Base-by-base conservation (phyloP, 30 jellyfish, hydroid and myxozoan genomes). In the Morbakka virulenta region DNA sequence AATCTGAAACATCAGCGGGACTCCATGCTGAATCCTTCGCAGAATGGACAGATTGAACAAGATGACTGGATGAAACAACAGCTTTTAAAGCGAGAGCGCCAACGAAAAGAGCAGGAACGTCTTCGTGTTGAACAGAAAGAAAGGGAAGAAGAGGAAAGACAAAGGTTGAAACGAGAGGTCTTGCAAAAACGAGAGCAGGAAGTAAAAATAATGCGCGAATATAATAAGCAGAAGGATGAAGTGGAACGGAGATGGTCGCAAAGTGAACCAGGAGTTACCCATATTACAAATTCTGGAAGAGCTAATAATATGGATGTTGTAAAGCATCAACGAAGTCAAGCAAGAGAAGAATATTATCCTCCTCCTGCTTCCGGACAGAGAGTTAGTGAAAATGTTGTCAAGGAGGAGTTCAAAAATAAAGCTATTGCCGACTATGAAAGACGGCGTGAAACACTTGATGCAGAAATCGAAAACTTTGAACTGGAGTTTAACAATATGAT, bases 41-140 rank as follows among this genome's bases (percentile, higher is more conserved):
- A 41, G 17, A 41, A 41, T 41, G 57, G 57, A 24, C 23, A 3
- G 6, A 4, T 32, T 4, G 84, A 72, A 2, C 87, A 81, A 49
- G 93, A 77, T 41, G 89, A 78, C 2, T 89, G 95, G 91, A 25
- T 89, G 47, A 70, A 84, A 0, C 70, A 84, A 77, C 97, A 89
- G 53, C 72, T 84, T 35, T 64, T 68, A 28, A 62, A 79, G 47
- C 95, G 83, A 52, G 97, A 89, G 36, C 85, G 89, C 34, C 24
- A 62, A 3, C 74, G 95, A 28, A 68, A 69, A 3, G 92, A 89
- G 41, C 95, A 81, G 72, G 97, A 89, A 31, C 79, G 89, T 32
- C 24, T 69, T 2, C 74, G 95, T 21, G 61, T 50, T 1, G 92
- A 89, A 36, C 95, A 81, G 72, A 23, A 35, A 35, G 87, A 87